These are phyloP conservation scores for Lasioglossum malachurum DNA, from an alignment of 2,888 invertebrate species.

Conservation along the genomic window DNA sequence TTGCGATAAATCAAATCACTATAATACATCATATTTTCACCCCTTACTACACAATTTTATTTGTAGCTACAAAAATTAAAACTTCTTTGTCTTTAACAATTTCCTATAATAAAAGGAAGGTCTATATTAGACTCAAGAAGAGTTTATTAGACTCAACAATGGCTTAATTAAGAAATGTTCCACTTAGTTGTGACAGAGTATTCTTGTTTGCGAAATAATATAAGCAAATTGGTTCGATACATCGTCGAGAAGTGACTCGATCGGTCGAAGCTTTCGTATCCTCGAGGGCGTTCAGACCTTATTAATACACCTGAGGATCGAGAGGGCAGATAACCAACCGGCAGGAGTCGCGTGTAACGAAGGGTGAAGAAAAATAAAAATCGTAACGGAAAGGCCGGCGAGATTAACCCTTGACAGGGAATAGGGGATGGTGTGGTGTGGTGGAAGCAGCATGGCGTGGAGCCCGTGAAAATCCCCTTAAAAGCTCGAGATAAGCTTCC, in stretches of 20 bases:
- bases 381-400: slow-evolving; percentile 51
- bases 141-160: background rate
- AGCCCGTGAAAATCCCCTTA: slow-evolving; percentile 60
- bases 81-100: too few species aligned
- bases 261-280: slow-evolving; percentile 11
- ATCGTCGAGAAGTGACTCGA: background rate
- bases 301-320: slow-evolving; percentile 28
- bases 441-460: slow-evolving; percentile 56
- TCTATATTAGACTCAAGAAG: too few species aligned
- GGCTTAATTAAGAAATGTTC: background rate
- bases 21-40: too few species aligned
- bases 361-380: slow-evolving; percentile 57
- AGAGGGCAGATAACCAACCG: slow-evolving; percentile 24
- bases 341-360: slow-evolving; percentile 32
- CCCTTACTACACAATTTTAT: too few species aligned
- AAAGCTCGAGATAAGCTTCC: slow-evolving; percentile 72
- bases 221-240: background rate
- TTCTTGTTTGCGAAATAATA: background rate
- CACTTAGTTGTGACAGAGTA: background rate
- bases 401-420: slow-evolving; percentile 67
- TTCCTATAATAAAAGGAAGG: too few species aligned
- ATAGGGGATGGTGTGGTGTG: slow-evolving; percentile 50
- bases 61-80: too few species aligned
- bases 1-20: too few species aligned
- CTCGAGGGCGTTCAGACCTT: slow-evolving; percentile 18